Base-by-base conservation (phyloP, 2,888 invertebrate genomes). In the Lochmaea crataegi region DNA sequence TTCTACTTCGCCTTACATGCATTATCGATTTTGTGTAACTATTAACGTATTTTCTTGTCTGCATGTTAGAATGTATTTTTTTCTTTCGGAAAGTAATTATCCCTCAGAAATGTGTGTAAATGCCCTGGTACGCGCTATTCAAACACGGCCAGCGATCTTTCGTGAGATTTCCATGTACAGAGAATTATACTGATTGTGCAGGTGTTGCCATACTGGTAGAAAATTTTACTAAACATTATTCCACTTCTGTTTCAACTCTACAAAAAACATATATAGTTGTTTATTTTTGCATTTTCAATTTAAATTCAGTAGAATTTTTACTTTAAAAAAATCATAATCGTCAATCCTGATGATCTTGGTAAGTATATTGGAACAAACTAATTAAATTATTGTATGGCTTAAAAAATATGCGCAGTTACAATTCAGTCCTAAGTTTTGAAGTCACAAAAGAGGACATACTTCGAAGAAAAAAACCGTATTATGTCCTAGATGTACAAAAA, bases 121-220 rank as follows among this genome's bases (percentile, higher is more conserved):
- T 70, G 64, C 56, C 64, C 57, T 70, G 70, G 70, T 70, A 70
- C 64, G 70, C 65, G 70, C 64, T 70, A 70, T 56, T 70, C 70
- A 64, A 70, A 70, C 70, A 70, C 65, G 70, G 64, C 45, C 64
- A 56, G 64, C 48, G 64, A 70, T 70, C 70, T 72, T 75, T 68
- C 76, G 76, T 76, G 77, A 76, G 76, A 77, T 77, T 76, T 72
- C 73, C 74, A 75, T 75, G 71, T 80, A 78, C 75, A 75, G 69
- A 75, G 76, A 75, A 75, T 76, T 75, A 73, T 75, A 78, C 76
- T 64, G 77, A 72, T 66, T 60, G 32, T 51, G 18, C 56, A 65
- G 41, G 48, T 26, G 68, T 68, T 68, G 68, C 63, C 69, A 45
- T 18, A 16, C 26, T 51, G 7, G 14, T 12, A 32, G 10, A 38